phyloP scores from a whole-genome alignment of 2,797 vertebrate genomes.

The Astyanax mexicanus region DNA sequence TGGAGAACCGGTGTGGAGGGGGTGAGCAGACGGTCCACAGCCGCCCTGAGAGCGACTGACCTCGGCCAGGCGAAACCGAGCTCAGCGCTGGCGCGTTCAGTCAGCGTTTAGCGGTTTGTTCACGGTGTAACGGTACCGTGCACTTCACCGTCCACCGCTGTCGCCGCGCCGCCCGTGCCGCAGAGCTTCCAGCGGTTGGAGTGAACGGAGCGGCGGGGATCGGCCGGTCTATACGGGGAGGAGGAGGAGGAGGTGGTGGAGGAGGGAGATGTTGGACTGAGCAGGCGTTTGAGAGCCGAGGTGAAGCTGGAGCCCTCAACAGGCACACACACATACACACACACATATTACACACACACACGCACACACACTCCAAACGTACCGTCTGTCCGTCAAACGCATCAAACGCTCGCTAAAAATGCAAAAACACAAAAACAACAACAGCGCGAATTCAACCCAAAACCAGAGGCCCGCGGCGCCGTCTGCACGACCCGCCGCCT shows the following conservation, averaged over 20 bases:
- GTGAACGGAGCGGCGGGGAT: no score
- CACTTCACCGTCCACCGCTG: no score
- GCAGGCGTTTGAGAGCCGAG: constrained; percentile 28
- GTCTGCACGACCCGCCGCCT: constrained; percentile 5
- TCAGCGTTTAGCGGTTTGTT: background rate
- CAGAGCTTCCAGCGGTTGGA: background rate
- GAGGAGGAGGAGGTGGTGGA: no score
- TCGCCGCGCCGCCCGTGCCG: background rate
- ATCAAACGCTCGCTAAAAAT: no score
- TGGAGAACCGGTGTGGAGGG: background rate
- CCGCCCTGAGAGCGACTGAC: constrained; percentile 38
- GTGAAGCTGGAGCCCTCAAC: constrained; percentile 28
- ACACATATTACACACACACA: background rate
- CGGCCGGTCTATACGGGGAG: no score
- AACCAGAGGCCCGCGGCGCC: constrained; percentile 2
- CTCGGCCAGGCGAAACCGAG: constrained; percentile 44
- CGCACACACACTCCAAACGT: background rate
- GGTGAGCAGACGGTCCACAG: constrained; percentile 7
- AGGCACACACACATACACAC: background rate
- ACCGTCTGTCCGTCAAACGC: constrained; percentile 22
- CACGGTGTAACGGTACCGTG: no score
- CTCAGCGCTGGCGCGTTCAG: background rate
- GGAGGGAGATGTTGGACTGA: no score
- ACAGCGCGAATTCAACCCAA: background rate
- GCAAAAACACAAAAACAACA: background rate